Percentiles rank a stretch among this genome's conserved stretches.
Evolutionary conservation across 2,113 vertebrate species (phyloP).

Genomic region (Proterorhinus semilunaris): DNA sequence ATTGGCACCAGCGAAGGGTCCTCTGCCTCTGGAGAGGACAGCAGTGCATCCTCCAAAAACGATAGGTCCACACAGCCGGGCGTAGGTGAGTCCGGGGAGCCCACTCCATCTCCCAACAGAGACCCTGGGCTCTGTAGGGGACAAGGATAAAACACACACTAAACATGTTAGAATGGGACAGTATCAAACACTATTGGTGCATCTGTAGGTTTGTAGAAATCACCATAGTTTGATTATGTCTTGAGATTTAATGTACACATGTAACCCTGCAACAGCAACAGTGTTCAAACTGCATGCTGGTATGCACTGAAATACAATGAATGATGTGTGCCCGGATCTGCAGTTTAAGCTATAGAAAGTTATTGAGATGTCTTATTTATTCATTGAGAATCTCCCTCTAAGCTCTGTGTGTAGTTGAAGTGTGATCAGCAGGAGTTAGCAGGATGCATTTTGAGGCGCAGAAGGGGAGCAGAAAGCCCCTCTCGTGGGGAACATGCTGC

Average conservation of each 20-base stretch:
- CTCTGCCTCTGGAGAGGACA: slow-evolving; percentile 73
- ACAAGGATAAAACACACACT: slow-evolving; percentile 11
- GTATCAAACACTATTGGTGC: neutral
- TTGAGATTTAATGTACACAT: neutral
- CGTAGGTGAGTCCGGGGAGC: slow-evolving; percentile 69
- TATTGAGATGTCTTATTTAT: neutral
- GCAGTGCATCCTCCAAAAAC: slow-evolving; percentile 80
- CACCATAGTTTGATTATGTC: neutral
- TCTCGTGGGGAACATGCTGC: slow-evolving; percentile 25
- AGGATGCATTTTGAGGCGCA: slow-evolving; percentile 44
- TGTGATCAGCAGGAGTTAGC: slow-evolving; percentile 48
- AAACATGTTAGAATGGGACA: slow-evolving; percentile 2
- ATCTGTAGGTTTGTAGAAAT: neutral
- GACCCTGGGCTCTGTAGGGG: slow-evolving; percentile 74
- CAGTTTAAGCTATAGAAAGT: neutral
- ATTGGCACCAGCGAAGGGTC: slow-evolving; percentile 49
- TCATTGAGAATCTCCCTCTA: neutral
- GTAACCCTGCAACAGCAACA: too few relatives aligned
- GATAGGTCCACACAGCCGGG: slow-evolving; percentile 79
- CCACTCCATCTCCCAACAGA: slow-evolving; percentile 74
- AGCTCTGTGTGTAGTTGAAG: slow-evolving; percentile 1
- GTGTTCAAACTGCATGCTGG: too few relatives aligned
- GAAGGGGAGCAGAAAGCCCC: slow-evolving; percentile 23
- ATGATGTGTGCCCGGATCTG: neutral
- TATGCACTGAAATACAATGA: neutral